Percentiles rank a stretch among this genome's conserved stretches.
Conservation (phyloP, 2,888 invertebrate genomes). For the Drosophila colorata region DNA sequence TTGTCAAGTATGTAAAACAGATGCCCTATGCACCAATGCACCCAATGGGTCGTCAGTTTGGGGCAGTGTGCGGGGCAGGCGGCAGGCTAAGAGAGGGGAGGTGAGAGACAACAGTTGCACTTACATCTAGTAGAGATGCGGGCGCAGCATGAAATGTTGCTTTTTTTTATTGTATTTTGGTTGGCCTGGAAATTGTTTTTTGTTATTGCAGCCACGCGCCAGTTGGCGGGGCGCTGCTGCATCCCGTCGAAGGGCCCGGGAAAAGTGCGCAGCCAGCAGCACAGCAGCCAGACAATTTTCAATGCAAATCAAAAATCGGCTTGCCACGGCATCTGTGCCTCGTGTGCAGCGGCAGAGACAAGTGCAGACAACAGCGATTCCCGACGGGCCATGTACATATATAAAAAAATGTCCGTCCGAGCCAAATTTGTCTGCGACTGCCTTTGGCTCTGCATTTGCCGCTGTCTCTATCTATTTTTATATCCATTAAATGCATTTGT, state of each 20-base stretch:
- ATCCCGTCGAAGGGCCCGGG: constrained; percentile 6
- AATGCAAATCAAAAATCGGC: constrained; percentile 72
- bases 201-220: constrained; percentile 52
- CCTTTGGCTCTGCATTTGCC: constrained; percentile 39
- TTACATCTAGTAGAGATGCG: constrained; percentile 41
- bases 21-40: constrained; percentile 59
- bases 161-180: constrained; percentile 12
- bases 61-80: not conserved
- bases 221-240: constrained; percentile 14
- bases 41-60: constrained; percentile 27
- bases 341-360: constrained; percentile 40
- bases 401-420: constrained; percentile 30
- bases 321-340: constrained; percentile 26
- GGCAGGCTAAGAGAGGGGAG: not conserved
- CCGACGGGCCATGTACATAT: constrained; percentile 40
- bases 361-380: constrained; percentile 68
- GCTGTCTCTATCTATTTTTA: constrained; percentile 67
- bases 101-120: constrained; percentile 40
- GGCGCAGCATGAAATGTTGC: constrained; percentile 42
- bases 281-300: constrained; percentile 40
- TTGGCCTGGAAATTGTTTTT: constrained; percentile 27
- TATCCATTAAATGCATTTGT: constrained; percentile 76
- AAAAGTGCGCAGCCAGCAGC: constrained; percentile 26
- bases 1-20: constrained; percentile 81
- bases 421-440: constrained; percentile 40